Conservation (phyloP, 2,888 invertebrate genomes). For the Podotricha telesiphe region DNA sequence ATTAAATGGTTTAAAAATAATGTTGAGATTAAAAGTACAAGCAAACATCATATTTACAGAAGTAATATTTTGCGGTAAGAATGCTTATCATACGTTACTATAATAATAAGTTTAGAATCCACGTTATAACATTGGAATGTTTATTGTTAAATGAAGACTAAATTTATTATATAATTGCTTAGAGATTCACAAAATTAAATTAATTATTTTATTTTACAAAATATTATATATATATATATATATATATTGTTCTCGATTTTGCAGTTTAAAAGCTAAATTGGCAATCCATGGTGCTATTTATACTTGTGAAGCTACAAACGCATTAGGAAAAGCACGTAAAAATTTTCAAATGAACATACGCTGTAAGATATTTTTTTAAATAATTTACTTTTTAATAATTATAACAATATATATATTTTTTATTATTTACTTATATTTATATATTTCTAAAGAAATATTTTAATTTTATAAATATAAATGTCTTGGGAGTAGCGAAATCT, state of each 20-base stretch:
- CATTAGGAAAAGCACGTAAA: conserved; percentile 47
- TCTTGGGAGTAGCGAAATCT: too few relatives aligned
- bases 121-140: background rate
- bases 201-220: too few relatives aligned
- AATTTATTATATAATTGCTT: background rate
- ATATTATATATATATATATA: too few relatives aligned
- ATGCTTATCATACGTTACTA: background rate
- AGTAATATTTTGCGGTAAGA: conserved; percentile 42
- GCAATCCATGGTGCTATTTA: conserved; percentile 51
- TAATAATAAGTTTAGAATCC: background rate
- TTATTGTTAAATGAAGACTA: background rate
- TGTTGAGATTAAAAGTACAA: conserved; percentile 37
- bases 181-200: too few relatives aligned
- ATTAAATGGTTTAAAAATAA: conserved; percentile 55
- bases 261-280: conserved; percentile 46
- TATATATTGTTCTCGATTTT: background rate
- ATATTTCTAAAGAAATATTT: conserved; percentile 39
- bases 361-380: conserved; percentile 48
- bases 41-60: conserved; percentile 44
- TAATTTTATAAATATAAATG: too few relatives aligned
- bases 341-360: conserved; percentile 47
- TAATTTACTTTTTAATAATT: conserved; percentile 12
- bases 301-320: conserved; percentile 54
- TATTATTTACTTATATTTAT: conserved; percentile 18
- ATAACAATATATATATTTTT: too few relatives aligned